Evolutionary conservation across 2,113 vertebrate species (phyloP).

Genomic region (Copsychus sechellarum): DNA sequence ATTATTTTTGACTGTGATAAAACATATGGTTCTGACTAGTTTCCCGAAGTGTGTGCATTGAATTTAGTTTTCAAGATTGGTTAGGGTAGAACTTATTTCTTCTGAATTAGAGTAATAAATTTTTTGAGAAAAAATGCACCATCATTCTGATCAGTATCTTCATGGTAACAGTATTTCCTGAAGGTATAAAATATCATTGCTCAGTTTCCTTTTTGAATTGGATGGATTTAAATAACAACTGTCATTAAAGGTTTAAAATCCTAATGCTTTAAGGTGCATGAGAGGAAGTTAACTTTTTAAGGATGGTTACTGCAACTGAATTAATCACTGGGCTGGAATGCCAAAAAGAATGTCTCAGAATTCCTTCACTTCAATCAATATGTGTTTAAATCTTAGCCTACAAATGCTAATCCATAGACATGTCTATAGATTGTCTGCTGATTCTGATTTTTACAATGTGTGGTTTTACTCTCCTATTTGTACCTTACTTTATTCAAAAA

Average conservation of each 20-base stretch:
- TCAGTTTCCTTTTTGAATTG: background rate
- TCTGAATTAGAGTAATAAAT: background rate
- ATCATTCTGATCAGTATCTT: conserved; percentile 1
- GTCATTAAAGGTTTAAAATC: background rate
- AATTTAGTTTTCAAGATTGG: background rate
- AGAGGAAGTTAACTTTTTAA: background rate
- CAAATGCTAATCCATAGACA: background rate
- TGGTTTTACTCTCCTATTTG: background rate
- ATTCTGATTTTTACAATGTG: background rate
- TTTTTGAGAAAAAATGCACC: background rate
- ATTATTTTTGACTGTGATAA: background rate
- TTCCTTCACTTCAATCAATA: background rate
- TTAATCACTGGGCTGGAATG: background rate
- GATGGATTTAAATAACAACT: conserved; percentile 1
- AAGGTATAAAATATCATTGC: background rate
- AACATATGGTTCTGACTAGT: background rate
- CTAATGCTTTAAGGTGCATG: background rate
- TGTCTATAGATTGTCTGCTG: too few species aligned
- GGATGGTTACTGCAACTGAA: background rate
- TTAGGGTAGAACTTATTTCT: background rate
- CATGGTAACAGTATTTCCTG: background rate
- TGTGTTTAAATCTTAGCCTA: background rate
- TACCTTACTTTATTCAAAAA: background rate
- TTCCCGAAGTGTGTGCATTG: background rate
- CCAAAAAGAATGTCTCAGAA: background rate